phyloP scores from a whole-genome alignment of 2,888 invertebrate species.

The Elegia similella region DNA sequence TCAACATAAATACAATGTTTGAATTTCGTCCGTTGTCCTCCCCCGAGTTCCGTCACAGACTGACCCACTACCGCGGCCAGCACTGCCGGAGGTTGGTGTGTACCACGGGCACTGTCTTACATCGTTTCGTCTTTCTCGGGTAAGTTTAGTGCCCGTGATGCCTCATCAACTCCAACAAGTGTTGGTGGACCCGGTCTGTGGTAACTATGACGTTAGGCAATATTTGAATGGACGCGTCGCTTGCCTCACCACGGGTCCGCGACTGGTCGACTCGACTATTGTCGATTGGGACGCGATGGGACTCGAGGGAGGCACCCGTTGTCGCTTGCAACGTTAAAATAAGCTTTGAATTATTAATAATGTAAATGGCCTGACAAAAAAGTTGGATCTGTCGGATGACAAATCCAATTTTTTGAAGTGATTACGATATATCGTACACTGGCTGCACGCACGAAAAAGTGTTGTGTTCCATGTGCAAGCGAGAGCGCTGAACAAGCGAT shows the following conservation, averaged over 20 bases:
- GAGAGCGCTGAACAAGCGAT: no score
- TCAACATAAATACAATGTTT: not conserved
- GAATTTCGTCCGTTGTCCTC: not conserved
- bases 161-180: constrained; percentile 1
- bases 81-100: not conserved
- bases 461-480: no score
- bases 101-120: not conserved
- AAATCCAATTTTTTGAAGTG: no score
- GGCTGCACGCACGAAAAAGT: no score
- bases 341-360: no score
- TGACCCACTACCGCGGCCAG: constrained; percentile 1
- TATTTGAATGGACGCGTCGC: not conserved
- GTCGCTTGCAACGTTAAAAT: not conserved
- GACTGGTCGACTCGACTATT: not conserved
- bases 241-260: not conserved
- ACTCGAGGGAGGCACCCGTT: constrained; percentile 22
- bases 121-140: not conserved
- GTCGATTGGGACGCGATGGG: constrained; percentile 4
- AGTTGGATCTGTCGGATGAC: no score
- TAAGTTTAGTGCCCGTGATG: constrained; percentile 5
- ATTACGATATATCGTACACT: no score
- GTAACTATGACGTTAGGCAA: constrained; percentile 2
- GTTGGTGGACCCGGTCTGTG: constrained; percentile 5
- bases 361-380: no score
- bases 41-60: constrained; percentile 7